Evolutionary conservation across 1,140 invertebrate genomes (phyloP).

Genomic region (Oedothorax gibbosus): DNA sequence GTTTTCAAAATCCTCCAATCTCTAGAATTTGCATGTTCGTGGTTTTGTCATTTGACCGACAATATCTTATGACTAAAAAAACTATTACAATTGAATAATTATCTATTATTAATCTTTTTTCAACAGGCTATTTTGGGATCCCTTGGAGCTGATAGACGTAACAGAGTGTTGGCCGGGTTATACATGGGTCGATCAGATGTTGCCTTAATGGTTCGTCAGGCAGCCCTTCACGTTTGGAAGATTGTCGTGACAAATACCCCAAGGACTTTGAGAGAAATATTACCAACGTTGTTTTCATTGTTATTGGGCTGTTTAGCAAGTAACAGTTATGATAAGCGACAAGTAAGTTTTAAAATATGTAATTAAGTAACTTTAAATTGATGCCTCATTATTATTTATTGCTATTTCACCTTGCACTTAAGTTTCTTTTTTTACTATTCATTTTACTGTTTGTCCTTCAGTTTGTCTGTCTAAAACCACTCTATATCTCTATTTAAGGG

Average conservation of each 20-base stretch:
- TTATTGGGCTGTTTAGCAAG: slow-evolving; percentile 93
- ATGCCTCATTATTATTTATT: background rate
- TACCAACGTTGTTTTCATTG: slow-evolving; percentile 93
- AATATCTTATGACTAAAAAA: no score
- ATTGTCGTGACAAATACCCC: slow-evolving; percentile 95
- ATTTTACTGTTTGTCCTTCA: slow-evolving; percentile 6
- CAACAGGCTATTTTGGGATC: slow-evolving; percentile 85
- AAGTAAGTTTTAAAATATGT: slow-evolving; percentile 69
- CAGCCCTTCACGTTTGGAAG: slow-evolving; percentile 98
- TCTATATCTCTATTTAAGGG: no score
- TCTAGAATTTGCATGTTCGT: no score
- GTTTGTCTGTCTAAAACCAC: no score
- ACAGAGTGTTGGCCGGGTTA: slow-evolving; percentile 92
- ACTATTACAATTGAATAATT: no score
- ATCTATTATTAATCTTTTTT: background rate
- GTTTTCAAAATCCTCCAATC: no score
- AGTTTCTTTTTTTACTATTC: background rate
- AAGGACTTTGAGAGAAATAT: slow-evolving; percentile 93
- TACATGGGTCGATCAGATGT: slow-evolving; percentile 99
- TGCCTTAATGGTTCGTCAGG: slow-evolving; percentile 95
- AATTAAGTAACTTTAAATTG: background rate
- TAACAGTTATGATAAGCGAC: slow-evolving; percentile 94
- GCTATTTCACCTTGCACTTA: background rate
- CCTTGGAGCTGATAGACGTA: slow-evolving; percentile 88
- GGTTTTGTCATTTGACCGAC: no score